These are phyloP conservation scores for Leptodactylus fallax DNA, from an alignment of 2,797 vertebrate species.

Conservation along the genomic window DNA sequence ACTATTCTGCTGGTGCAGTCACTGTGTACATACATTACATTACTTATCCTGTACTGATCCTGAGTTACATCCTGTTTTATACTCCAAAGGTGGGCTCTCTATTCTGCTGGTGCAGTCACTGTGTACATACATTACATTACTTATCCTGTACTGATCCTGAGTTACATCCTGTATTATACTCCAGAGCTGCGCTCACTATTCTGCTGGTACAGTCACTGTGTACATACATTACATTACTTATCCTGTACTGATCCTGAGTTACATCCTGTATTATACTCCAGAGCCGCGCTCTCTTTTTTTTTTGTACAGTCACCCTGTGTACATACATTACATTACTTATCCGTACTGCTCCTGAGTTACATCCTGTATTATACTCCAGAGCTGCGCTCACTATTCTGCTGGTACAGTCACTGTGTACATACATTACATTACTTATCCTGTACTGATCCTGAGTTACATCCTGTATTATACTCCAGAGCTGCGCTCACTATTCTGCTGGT, in stretches of 20 bases:
- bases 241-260: background rate
- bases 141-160: too few species aligned
- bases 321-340: background rate
- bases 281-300: background rate
- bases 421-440: background rate
- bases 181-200: too few species aligned
- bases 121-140: too few species aligned
- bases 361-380: background rate
- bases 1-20: too few species aligned
- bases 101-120: too few species aligned
- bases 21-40: too few species aligned
- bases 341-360: background rate
- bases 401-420: background rate
- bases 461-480: background rate
- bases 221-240: too few species aligned
- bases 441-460: background rate
- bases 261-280: background rate
- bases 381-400: background rate
- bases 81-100: too few species aligned
- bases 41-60: too few species aligned
- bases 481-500: background rate
- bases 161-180: too few species aligned
- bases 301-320: background rate
- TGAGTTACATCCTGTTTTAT: too few species aligned
- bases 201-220: too few species aligned